Percentiles rank a stretch among this genome's conserved stretches.
Evolutionary conservation across 2,797 vertebrate species (phyloP).

Genomic region (Danio albolineatus): DNA sequence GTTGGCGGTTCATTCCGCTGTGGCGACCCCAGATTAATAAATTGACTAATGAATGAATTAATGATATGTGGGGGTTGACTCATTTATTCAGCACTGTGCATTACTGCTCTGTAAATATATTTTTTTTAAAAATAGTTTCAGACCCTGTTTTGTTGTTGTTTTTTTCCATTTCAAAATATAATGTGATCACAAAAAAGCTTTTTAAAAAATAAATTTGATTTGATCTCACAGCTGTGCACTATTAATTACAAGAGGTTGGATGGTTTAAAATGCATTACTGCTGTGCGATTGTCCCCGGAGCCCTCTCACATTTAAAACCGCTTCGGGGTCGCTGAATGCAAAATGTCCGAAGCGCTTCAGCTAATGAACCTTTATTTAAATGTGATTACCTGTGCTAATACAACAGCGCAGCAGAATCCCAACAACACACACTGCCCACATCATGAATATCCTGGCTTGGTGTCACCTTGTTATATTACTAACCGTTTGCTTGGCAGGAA

Average conservation of each 20-base stretch:
- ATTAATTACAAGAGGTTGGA: conserved; percentile 55
- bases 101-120: too few species aligned
- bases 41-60: too few species aligned
- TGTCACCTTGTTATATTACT: conserved; percentile 68
- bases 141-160: too few species aligned
- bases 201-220: conserved; percentile 32
- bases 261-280: conserved; percentile 73
- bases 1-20: too few species aligned
- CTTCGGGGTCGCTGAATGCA: conserved; percentile 62
- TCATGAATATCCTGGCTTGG: conserved; percentile 66
- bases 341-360: conserved; percentile 66
- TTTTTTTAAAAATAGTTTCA: too few species aligned
- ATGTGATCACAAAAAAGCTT: conserved; percentile 16
- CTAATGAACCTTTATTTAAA: conserved; percentile 65
- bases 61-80: too few species aligned
- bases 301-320: conserved; percentile 64
- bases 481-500: conserved; percentile 72
- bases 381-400: conserved; percentile 66
- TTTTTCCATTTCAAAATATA: not conserved
- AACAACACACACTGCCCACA: conserved; percentile 58
- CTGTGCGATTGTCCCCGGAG: conserved; percentile 67
- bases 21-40: too few species aligned
- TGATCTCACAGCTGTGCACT: conserved; percentile 55
- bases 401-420: conserved; percentile 37
- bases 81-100: too few species aligned